Conservation (phyloP, 2,113 vertebrate genomes). For the Charina bottae region DNA sequence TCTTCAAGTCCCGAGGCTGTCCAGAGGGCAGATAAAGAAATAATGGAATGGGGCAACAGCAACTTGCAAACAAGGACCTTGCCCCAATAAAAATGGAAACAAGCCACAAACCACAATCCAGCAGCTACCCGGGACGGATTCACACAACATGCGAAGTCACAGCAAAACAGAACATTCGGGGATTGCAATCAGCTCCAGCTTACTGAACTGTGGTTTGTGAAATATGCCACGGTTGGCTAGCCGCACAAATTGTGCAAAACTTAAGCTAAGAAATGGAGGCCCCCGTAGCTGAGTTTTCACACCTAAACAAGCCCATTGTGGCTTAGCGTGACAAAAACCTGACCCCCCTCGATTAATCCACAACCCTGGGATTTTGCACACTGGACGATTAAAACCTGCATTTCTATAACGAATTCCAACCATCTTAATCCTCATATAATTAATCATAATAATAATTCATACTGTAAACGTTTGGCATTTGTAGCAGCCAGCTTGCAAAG, state of each 20-base stretch:
- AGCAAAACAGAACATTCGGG: neutral
- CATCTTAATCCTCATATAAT: neutral
- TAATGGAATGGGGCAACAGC: neutral
- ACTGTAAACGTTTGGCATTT: neutral
- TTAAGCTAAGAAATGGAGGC: neutral
- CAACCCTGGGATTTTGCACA: neutral
- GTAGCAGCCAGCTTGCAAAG: conserved; percentile 49
- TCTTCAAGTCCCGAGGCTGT: neutral
- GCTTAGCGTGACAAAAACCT: neutral
- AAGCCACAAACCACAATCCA: neutral
- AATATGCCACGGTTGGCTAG: no score
- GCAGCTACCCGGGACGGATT: neutral
- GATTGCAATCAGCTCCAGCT: neutral
- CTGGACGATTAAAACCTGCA: neutral
- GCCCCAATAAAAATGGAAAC: neutral
- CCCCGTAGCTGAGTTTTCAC: no score
- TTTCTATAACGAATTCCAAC: neutral
- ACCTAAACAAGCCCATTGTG: neutral
- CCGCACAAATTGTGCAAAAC: neutral
- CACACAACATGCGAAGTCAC: neutral
- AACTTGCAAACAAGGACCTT: neutral
- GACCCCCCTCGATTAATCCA: neutral
- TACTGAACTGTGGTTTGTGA: neutral
- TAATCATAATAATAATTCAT: neutral
- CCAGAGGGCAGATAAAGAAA: neutral